Base-by-base conservation (phyloP, 2,888 invertebrate genomes). In the Drosophila barbarae region DNA sequence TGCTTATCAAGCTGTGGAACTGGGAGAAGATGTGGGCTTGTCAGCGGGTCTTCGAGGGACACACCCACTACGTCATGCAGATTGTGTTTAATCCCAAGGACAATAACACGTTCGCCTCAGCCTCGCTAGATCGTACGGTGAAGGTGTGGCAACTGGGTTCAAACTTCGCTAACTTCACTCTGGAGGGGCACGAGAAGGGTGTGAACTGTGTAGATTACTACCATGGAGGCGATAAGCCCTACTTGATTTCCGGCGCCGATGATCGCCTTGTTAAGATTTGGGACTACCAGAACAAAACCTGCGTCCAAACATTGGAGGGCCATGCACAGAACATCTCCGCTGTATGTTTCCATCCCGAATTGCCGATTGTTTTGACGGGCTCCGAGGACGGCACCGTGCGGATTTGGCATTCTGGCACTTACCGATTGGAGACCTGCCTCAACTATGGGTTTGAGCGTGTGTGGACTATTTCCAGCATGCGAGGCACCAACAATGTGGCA, bases 221-320 rank as follows among this genome's bases (percentile, higher is more conserved):
- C 88, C 96, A 98, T 87, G 99, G 98, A 8, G 99, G 98, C 6
- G 99, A 99, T 88, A 99, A 99, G 86, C 99, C 99, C 0, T 99
- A 99, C 88, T 91, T 99, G 54, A 99, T 98, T 86, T 99, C 99
- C 52, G 99, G 99, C 3, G 99, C 99, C 30, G 99, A 99, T 89
- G 99, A 99, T 90, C 93, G 97, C 55, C 92, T 96, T 44, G 98
- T 99, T 7, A 99, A 99, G 90, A 99, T 99, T 84, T 99, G 99
- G 99, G 99, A 99, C 88, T 99, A 99, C 89, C 96, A 99, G 90
- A 99, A 99, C 90, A 99, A 99, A 91, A 98, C 98, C 0, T 99
- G 99, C 89, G 99, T 99, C 0, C 99, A 99, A 89, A 99, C 99
- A 0, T 91, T 99, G 67, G 98, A 99, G 90, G 95, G 99, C 0